phyloP scores from a whole-genome alignment of 2,797 vertebrate genomes.

The Sebastes iracundus region DNA sequence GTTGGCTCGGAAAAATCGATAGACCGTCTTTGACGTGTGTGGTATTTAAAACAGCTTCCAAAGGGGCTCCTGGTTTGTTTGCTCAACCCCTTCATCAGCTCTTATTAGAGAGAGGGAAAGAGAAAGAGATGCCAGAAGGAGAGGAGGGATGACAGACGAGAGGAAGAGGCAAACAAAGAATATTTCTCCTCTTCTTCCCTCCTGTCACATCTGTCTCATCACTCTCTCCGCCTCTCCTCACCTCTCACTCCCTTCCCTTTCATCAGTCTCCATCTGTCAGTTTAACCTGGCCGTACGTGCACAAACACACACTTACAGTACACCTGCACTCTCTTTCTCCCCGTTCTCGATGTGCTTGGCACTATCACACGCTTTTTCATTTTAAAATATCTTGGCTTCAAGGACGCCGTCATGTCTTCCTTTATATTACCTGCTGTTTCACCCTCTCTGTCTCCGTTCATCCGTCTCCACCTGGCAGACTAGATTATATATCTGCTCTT shows the following conservation, averaged over 20 bases:
- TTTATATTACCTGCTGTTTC: slow-evolving; percentile 43
- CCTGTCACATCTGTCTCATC: slow-evolving; percentile 32
- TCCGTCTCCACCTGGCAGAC: slow-evolving; percentile 50
- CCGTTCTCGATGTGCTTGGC: slow-evolving; percentile 3
- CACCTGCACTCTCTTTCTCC: background rate
- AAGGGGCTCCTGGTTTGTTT: slow-evolving; percentile 40
- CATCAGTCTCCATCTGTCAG: slow-evolving; percentile 59
- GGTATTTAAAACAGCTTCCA: slow-evolving; percentile 40
- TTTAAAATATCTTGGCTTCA: slow-evolving; percentile 47
- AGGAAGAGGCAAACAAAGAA: background rate
- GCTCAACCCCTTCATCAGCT: slow-evolving; percentile 12
- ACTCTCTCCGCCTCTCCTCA: slow-evolving; percentile 1
- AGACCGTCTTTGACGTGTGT: slow-evolving; percentile 11
- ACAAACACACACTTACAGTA: background rate
- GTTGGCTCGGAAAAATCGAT: slow-evolving; percentile 42
- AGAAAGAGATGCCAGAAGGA: background rate
- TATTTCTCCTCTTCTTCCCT: background rate
- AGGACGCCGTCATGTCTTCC: slow-evolving; percentile 34
- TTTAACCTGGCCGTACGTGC: slow-evolving; percentile 12
- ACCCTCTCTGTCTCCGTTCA: slow-evolving; percentile 32
- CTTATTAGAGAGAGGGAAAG: background rate
- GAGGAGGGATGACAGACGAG: background rate
- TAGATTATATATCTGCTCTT: slow-evolving; percentile 58
- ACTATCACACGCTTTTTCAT: slow-evolving; percentile 48
- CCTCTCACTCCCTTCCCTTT: slow-evolving; percentile 25